Evolutionary conservation across 2,888 invertebrate species (phyloP), one percentile per base, ranked within the genome.

Genomic region (Lasioglossum figueresi): DNA sequence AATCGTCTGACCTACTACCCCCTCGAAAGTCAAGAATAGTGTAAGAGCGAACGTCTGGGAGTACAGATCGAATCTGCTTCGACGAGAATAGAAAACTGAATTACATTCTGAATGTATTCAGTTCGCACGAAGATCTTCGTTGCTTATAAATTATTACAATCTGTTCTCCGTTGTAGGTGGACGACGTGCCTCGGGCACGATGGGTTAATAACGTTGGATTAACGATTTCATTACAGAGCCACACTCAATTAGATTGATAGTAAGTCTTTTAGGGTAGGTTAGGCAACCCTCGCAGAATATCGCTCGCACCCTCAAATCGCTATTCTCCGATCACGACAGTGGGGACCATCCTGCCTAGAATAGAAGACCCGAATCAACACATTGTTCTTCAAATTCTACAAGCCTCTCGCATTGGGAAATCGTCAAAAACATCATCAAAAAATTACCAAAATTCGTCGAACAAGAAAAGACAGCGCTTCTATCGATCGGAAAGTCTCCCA

Each of bases 1-100:
- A 59, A 59, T 59, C 59, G 27, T 16, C 59, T 59, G 59, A 59
- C 59, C 59, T 27, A 59, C 59, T 59, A 59, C 59, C 59, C 27
- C 6, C 59, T 59, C 59, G 59, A 16, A 27, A 59, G 59, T 59
- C 59, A 59, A 59, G 59, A 59, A 59, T 27, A 59, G 27, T 27
- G 59, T 27, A 27, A 27, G 27, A 31, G 59, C 59, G 59, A 59
- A 59, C 59, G 59, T 59, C 59, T 59, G 27, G 27, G 27, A 59
- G 59, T 59, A 59, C 27, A 14, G 27, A 59, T 31, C 59, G 27
- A 59, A 59, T 59, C 59, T 27, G 6, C 59, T 14, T 59, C 59
- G 59, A 27, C 27, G 27, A n/a, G 59, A 59, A 27, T 59, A 59
- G 59, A 59, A 59, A 59, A 27, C 27, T 59, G 59, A 23, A 52